Evolutionary conservation across 2,888 invertebrate species (phyloP), one percentile per base, ranked within the genome.

Genomic region (Hydropsyche betteni): DNA sequence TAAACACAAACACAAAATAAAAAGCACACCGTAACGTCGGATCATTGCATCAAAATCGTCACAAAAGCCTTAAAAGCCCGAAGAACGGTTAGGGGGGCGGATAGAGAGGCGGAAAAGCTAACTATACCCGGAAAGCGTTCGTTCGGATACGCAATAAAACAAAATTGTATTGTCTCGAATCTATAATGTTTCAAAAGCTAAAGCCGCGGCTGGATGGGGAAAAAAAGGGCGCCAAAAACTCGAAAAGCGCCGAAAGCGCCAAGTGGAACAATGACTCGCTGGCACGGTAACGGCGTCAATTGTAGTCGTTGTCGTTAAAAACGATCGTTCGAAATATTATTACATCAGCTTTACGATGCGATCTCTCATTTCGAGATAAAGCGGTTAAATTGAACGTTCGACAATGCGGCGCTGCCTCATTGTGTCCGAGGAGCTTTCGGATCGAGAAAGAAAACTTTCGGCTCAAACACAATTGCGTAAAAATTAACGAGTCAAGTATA

Each of bases 111-210:
- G n/a, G n/a, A 51, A 51, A 51, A 51, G 51, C n/a, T 8, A 12
- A 24, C 24, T 24, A 24, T 24, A 24, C 24, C 24, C 24, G 24
- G n/a, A n/a, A 55, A 55, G n/a, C 55, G 55, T 55, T 55, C 55
- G 12, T 55, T n/a, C 55, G 55, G 55, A 55, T 55, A 55, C 6
- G 55, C 55, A n/a, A 16, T 55, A 55, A 55, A 55, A n/a, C 55
- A 55, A 55, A 55, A 55, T 12, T 55, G 55, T 55, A 55, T 55
- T 55, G 55, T 55, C 55, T 55, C 55, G n/a, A 51, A 51, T n/a
- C 51, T 51, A 51, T 51, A 12, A 12, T 51, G 51, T 12, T n/a
- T 12, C 51, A n/a, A 51, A 24, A 24, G 24, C 24, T 10, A 10
- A 10, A 44, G 44, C 44, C 10, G 6, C 44, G 44, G 44, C 44